Conservation (phyloP, 2,888 invertebrate species). For the Aporophyla nigra region DNA sequence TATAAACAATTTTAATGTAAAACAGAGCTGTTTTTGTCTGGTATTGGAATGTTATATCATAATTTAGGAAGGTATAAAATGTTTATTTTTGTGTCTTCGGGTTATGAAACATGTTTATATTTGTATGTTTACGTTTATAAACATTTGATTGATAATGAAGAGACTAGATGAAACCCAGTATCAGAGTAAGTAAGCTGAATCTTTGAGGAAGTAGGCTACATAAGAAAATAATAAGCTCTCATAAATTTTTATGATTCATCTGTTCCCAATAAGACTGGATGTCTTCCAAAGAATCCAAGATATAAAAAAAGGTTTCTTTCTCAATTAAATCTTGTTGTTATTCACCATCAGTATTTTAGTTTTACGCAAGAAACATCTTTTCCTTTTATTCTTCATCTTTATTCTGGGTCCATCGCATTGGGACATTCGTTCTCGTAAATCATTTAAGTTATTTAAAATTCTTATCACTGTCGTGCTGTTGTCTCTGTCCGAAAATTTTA, state of each 20-base stretch:
- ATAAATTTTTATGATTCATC: background rate
- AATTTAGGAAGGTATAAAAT: conserved; percentile 1
- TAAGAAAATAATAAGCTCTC: background rate
- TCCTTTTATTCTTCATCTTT: conserved; percentile 11
- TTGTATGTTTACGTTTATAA: background rate
- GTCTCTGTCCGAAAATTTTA: conserved; percentile 4
- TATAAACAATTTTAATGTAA: conserved; percentile 35
- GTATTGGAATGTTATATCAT: conserved; percentile 22
- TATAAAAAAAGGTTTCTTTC: background rate
- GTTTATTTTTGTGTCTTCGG: background rate
- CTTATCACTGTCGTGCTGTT: background rate
- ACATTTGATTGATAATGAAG: background rate
- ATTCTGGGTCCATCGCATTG: conserved; percentile 18
- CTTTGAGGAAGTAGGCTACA: background rate
- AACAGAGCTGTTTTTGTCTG: conserved; percentile 30
- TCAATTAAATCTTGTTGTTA: conserved; percentile 7
- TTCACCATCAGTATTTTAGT: conserved; percentile 19
- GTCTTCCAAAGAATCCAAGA: background rate
- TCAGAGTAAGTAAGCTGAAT: background rate
- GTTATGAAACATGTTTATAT: conserved; percentile 7
- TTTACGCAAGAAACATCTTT: conserved; percentile 14
- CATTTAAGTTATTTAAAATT: conserved; percentile 19
- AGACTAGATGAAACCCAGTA: no score
- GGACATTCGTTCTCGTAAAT: conserved; percentile 16
- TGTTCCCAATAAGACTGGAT: background rate